phyloP scores from a whole-genome alignment of 2,113 vertebrate genomes.

The Atlantisia rogersi region DNA sequence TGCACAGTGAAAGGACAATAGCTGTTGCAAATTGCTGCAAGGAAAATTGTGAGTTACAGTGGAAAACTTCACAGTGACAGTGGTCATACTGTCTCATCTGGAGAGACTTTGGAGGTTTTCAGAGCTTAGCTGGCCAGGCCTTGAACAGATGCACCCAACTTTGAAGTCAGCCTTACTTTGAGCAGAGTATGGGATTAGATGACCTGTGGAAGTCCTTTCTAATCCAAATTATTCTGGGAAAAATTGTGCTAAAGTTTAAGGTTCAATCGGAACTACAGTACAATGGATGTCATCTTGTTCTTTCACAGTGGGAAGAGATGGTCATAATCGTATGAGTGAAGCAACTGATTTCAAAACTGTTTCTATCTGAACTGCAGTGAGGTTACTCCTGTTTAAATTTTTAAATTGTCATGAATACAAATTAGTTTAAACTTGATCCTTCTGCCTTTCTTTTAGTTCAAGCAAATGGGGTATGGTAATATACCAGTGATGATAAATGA shows the following conservation, averaged over 20 bases:
- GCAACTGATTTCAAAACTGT: not conserved
- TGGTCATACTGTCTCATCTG: not conserved
- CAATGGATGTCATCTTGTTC: not conserved
- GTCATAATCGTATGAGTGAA: not conserved
- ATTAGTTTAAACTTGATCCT: not conserved
- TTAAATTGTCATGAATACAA: not conserved
- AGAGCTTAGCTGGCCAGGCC: not conserved
- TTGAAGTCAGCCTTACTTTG: not conserved
- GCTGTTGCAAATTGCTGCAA: not conserved
- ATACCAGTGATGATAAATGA: not conserved
- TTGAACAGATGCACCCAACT: too few species aligned
- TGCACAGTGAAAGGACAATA: not conserved
- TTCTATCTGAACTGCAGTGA: not conserved
- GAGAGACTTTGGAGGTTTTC: not conserved
- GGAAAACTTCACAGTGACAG: not conserved
- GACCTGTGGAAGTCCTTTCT: not conserved
- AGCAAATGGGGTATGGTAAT: not conserved
- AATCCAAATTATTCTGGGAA: not conserved
- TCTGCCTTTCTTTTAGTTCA: not conserved
- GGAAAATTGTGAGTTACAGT: not conserved
- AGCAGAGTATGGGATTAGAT: not conserved
- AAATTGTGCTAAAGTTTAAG: not conserved
- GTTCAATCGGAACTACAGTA: not conserved
- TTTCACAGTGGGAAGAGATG: not conserved
- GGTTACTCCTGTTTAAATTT: not conserved